These are phyloP conservation scores for Spilarctia lutea DNA, from an alignment of 2,888 invertebrate species.

Conservation along the genomic window DNA sequence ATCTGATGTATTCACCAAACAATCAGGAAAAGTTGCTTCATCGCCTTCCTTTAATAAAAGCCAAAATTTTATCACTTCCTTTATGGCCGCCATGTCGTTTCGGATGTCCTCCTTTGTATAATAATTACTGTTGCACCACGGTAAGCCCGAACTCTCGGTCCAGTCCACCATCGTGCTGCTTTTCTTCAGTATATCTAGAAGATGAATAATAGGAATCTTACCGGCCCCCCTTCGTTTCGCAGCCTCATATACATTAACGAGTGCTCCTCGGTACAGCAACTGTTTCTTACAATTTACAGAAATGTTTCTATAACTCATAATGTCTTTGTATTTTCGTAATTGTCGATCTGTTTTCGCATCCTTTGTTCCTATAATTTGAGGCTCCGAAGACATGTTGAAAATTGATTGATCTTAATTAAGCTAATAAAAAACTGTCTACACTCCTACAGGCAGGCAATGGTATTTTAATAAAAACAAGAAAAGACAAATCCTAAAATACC, in stretches of 20 bases:
- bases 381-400: background rate
- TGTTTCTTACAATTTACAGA: background rate
- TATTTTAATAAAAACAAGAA: background rate
- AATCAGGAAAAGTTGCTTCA: background rate
- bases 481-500: no score
- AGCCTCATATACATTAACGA: background rate
- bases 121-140: background rate
- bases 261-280: background rate
- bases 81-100: background rate
- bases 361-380: background rate
- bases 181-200: background rate
- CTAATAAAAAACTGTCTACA: background rate
- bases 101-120: background rate
- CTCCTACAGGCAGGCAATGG: background rate
- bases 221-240: background rate
- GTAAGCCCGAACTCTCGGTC: background rate
- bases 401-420: background rate
- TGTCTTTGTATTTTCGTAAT: background rate
- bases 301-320: background rate
- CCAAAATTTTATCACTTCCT: background rate
- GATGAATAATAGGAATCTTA: background rate
- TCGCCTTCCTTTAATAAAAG: background rate
- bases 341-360: background rate
- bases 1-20: background rate
- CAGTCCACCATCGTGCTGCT: background rate